Conservation (phyloP, 2,113 vertebrate species). For the human (Homo sapiens) region DNA sequence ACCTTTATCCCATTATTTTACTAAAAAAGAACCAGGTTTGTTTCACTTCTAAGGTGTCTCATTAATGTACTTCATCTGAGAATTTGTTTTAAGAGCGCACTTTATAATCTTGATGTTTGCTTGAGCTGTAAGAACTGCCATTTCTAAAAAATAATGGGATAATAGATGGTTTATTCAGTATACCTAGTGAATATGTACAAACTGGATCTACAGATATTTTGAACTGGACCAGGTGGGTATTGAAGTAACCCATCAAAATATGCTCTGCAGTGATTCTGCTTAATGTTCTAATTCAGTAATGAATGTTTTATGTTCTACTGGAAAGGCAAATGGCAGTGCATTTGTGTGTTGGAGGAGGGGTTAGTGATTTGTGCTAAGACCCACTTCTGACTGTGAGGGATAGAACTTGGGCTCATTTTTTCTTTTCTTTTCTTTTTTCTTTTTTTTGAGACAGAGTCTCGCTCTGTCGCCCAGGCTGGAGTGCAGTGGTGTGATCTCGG, state of each 20-base stretch:
- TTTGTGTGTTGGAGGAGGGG: not conserved
- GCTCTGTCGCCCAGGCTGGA: too few relatives aligned
- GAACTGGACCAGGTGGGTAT: conserved; percentile 58
- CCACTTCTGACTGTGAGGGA: not conserved
- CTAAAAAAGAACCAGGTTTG: not conserved
- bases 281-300: not conserved
- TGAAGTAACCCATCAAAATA: conserved; percentile 11
- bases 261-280: conserved; percentile 35
- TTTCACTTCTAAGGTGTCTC: conserved; percentile 44
- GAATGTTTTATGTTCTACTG: not conserved
- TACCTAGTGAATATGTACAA: conserved; percentile 13
- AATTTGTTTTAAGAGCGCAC: not conserved
- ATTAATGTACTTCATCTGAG: not conserved
- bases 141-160: not conserved
- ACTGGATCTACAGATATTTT: conserved; percentile 63
- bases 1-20: conserved; percentile 6
- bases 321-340: not conserved
- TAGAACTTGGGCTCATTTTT: conserved; percentile 21
- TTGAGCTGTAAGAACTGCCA: conserved; percentile 56
- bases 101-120: conserved; percentile 18
- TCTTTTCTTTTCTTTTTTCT: too few relatives aligned
- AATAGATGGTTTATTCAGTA: not conserved
- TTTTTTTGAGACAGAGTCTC: too few relatives aligned
- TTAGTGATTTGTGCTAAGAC: not conserved
- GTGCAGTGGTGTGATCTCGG: too few relatives aligned